phyloP scores from a whole-genome alignment of 23 tunicate genomes.

The Trididemnum clinides region DNA sequence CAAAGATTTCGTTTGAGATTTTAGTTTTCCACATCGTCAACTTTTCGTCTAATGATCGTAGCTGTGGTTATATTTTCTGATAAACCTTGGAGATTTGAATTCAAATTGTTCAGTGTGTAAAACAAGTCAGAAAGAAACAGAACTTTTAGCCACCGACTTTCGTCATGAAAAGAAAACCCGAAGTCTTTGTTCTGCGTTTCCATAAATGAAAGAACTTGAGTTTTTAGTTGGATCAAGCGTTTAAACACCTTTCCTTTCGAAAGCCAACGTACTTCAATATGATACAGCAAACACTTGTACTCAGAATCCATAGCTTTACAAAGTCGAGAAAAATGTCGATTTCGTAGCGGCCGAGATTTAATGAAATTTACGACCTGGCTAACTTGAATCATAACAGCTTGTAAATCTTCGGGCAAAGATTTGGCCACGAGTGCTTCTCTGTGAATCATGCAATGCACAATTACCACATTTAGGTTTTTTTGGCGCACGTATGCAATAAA shows the following conservation, averaged over 20 bases:
- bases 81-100: constrained; percentile 75
- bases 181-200: constrained; percentile 62
- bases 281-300: constrained; percentile 53
- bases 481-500: constrained; percentile 44
- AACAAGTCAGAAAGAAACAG: constrained; percentile 75
- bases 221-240: constrained; percentile 56
- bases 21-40: constrained; percentile 41
- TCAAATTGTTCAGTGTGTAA: constrained; percentile 68
- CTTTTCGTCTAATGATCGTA: constrained; percentile 41
- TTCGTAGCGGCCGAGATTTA: constrained; percentile 63
- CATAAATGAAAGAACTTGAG: constrained; percentile 66
- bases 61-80: constrained; percentile 58
- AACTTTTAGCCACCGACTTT: constrained; percentile 65
- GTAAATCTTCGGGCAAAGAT: constrained; percentile 61
- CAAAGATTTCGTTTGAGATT: constrained; percentile 34
- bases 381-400: constrained; percentile 46
- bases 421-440: constrained; percentile 66
- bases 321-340: constrained; percentile 51
- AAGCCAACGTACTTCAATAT: constrained; percentile 56
- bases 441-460: constrained; percentile 63
- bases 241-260: constrained; percentile 70
- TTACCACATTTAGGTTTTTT: constrained; percentile 55
- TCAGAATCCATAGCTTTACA: constrained; percentile 62
- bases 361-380: constrained; percentile 49
- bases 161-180: constrained; percentile 65